Percentiles rank a stretch among this genome's conserved stretches.
phyloP scores from a whole-genome alignment of 2,797 vertebrate genomes.

The Muscicapa comitata region DNA sequence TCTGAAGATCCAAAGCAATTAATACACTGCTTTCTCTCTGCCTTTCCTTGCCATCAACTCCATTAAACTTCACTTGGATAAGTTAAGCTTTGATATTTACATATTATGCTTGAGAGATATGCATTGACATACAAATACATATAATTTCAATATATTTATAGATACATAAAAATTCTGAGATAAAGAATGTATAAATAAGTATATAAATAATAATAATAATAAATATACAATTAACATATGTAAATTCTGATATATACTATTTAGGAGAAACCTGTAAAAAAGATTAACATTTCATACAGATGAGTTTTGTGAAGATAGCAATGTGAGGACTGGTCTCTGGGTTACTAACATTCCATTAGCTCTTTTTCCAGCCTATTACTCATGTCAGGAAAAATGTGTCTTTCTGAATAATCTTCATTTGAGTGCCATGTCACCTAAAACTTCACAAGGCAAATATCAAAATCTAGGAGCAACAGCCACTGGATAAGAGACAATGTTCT shows the following conservation, averaged over 20 bases:
- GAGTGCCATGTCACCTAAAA: not conserved
- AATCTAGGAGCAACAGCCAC: not conserved
- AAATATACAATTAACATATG: not conserved
- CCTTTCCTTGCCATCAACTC: not conserved
- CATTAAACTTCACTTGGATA: not conserved
- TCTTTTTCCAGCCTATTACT: not conserved
- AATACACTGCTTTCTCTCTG: not conserved
- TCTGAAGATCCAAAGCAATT: not conserved
- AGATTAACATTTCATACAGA: not conserved
- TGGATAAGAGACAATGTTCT: not conserved
- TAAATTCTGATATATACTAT: not conserved
- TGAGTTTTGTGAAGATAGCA: not conserved
- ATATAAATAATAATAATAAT: not conserved
- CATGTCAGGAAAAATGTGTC: not conserved
- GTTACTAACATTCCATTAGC: not conserved
- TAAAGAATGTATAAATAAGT: not conserved
- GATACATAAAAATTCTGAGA: not conserved
- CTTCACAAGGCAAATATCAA: not conserved
- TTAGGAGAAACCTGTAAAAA: not conserved
- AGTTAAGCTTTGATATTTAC: not conserved
- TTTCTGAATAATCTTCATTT: conserved; percentile 13
- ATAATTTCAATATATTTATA: not conserved
- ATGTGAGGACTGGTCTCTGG: not conserved
- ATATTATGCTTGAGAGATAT: not conserved
- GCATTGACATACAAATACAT: not conserved